Evolutionary conservation across 2,888 invertebrate genomes (phyloP), one percentile per base, ranked within the genome.

Genomic region (Drosophila quinaria): DNA sequence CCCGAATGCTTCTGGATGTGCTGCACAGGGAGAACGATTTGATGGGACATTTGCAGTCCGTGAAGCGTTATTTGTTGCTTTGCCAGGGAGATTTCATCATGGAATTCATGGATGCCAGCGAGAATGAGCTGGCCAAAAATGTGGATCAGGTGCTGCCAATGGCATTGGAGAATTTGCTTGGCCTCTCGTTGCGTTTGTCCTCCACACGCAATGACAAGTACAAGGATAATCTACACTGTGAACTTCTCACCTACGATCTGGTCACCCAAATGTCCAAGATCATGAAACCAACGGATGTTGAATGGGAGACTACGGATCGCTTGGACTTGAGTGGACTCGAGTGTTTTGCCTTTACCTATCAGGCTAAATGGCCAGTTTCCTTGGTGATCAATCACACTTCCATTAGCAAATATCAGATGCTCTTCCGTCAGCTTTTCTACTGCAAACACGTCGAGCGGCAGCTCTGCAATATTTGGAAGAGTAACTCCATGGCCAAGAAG

Each of bases 71-170:
- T 92, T 97, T 99, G 92, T 94, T 99, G 55, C 94, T 99, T 92
- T 97, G 98, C 87, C 98, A 98, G 93, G 96, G 96, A 1, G 97
- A 98, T 92, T 98, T 97, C 88, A 96, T 98, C 81, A 97, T 98
- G n/a, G 98, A 98, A 91, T 98, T 98, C 92, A 96, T 99, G 96
- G 98, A 98, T 90, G 95, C 98, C 68, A 98, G 98, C 62, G 98
- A 98, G 91, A 96, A 96, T 74, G 99, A 99, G 92, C 93, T 99
- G 74, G 95, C 95, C 13, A 98, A 98, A 93, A 96, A 96, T 90
- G 97, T 98, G 74, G 96, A 97, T 91, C 97, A 98, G 90, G 96
- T 98, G 47, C 95, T 97, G 90, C 97, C 97, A 15, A 97, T 97
- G 67, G 95, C 98, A 83, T 93, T 99, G 74, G 97, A 98, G 90